Evolutionary conservation across 35 echinoderm and acorn worm species (phyloP).

Genomic region (Strongylocentrotus purpuratus): DNA sequence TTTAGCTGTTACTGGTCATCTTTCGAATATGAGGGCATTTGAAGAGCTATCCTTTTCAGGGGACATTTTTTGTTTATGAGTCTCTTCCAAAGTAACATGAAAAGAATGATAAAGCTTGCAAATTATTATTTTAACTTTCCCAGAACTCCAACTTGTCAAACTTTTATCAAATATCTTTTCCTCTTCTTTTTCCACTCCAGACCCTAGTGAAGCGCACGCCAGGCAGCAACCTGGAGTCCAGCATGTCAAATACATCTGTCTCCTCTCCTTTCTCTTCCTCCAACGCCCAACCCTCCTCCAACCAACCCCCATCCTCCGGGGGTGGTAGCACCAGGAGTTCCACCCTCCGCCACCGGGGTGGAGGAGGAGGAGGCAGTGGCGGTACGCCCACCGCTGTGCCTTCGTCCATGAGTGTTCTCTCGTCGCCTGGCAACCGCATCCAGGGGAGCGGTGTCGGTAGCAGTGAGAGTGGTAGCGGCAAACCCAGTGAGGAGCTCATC

Average conservation of each 20-base stretch:
- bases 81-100: no score
- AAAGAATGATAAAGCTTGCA: no score
- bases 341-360: constrained; percentile 37
- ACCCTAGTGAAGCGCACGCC: constrained; percentile 90
- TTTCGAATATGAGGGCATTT: no score
- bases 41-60: no score
- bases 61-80: no score
- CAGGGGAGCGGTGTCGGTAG: constrained; percentile 38
- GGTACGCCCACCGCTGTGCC: constrained; percentile 27
- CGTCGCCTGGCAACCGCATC: constrained; percentile 58
- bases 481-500: constrained; percentile 65
- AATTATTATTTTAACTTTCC: no score
- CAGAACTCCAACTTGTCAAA: no score
- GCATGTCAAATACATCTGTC: constrained; percentile 80
- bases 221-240: constrained; percentile 89
- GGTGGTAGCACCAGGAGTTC: constrained; percentile 36
- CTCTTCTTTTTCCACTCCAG: constrained; percentile 11
- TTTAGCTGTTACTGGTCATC: no score
- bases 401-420: constrained; percentile 49
- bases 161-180: not conserved
- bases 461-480: constrained; percentile 33
- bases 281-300: constrained; percentile 34
- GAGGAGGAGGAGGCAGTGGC: constrained; percentile 29
- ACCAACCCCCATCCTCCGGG: constrained; percentile 47
- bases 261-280: constrained; percentile 82